Base-by-base conservation (phyloP, 1,140 invertebrate species). In the Caerostris darwini region DNA sequence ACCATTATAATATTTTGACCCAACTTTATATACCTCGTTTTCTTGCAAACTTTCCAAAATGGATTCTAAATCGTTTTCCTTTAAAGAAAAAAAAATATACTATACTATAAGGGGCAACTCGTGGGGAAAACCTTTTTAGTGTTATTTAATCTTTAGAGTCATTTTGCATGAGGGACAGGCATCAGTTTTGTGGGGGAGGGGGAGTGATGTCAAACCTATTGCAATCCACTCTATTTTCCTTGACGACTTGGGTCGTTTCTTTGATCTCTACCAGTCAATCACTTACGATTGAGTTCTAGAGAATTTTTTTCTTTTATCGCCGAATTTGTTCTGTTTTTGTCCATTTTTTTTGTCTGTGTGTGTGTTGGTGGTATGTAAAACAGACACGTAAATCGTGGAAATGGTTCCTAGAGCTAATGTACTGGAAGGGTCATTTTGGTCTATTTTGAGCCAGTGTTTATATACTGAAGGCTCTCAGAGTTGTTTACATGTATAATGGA, bases 1-100 rank as follows among this genome's bases (percentile, higher is more conserved):
- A 89, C 53, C 64, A 89, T 88, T 88, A 69, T 56, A 19, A 71
- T 89, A 57, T 71, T 89, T 89, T 69, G 0, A 5, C 14, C 53
- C 17, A 7, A 56, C 3, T 19, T 71, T 71, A 56, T 89, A 34
- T 19, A 7, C 7, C 34, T 10, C 4, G 19, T 10, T 50, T 77
- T 53, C 7, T 53, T 50, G n/a, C 34, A 34, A 77, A 77, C 71
- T 34, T 3, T 12, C 3, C n/a, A 19, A 77, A 77, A 77, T 77
- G n/a, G 2, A 19, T 77, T 77, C 71, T 3, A 34, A 12, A 77
- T 77, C 2, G 54, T 54, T 83, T 83, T 57, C 82, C 10, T 83
- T 58, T 83, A 83, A 83, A 19, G 10, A 0, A 14, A 64, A 64
- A 64, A 64, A 12, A 61, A 8, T 56, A 34, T 56, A 0, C 14